A percentile compares a stretch with the other conserved stretches of the same genome.
These are phyloP conservation scores for Oreochromis aureus DNA, from an alignment of 2,113 vertebrate species.

Conservation along the genomic window DNA sequence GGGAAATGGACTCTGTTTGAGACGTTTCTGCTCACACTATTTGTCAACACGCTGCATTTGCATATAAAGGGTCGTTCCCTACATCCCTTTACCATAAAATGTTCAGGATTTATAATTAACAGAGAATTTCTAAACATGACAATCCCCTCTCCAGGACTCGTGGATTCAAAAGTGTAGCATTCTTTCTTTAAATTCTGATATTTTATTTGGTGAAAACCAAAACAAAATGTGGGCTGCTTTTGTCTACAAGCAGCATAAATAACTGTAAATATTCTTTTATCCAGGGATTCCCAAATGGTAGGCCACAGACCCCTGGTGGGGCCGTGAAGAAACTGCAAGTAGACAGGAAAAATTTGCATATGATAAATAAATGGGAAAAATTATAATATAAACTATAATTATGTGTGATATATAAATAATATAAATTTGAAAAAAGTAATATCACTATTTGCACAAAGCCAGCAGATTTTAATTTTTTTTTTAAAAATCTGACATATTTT, in stretches of 20 bases:
- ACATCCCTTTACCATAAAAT: background rate
- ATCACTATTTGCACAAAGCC: background rate
- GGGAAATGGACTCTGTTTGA: background rate
- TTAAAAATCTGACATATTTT: rapidly evolving
- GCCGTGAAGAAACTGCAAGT: background rate
- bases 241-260: background rate
- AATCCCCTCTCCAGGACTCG: background rate
- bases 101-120: background rate
- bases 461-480: rapidly evolving
- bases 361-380: background rate
- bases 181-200: background rate
- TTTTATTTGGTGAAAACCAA: background rate
- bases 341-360: background rate
- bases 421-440: background rate
- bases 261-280: background rate
- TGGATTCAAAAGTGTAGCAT: background rate
- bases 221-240: background rate
- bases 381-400: background rate
- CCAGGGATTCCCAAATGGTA: background rate
- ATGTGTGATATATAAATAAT: background rate
- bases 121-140: background rate
- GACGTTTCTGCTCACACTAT: background rate
- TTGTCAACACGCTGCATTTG: background rate
- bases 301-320: background rate
- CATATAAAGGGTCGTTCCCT: background rate